Evolutionary conservation across 2,797 vertebrate species (phyloP), one percentile per base, ranked within the genome.

Genomic region (Carduelis carduelis): DNA sequence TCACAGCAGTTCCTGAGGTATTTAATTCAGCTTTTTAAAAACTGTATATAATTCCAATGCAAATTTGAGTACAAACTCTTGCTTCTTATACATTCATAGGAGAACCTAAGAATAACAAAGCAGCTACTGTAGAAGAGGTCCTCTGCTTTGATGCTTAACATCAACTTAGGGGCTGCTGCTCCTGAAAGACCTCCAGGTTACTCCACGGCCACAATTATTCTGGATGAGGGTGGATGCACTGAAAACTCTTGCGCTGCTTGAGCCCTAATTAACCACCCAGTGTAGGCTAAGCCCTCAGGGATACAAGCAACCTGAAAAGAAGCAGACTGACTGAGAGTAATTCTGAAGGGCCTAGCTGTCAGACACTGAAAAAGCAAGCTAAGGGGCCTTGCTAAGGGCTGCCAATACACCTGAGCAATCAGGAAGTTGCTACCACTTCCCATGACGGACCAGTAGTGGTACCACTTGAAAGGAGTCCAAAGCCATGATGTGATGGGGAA

Each of bases 201-300:
- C 13, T 57, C 69, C 44, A 46, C 27, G 69, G 49, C 23, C 56
- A 53, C 34, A 63, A 15, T 22, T 86, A 30, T 35, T n/a, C 21
- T 8, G 20, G 39, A 27, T 0, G 2, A 46, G 19, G 47, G 43
- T 4, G 11, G 55, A 41, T 88, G 34, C 57, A 65, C 1, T 5
- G 47, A 59, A 88, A 94, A 65, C 7, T 57, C 34, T 11, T 9
- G 30, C 20, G 32, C n/a, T 77, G 9, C 41, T 19, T 70, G 56
- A 78, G 81, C 22, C n/a, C 1, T 2, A 74, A 66, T 52, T 74
- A 91, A 78, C 27, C 22, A 66, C n/a, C 14, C 30, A 59, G 30
- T 0, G 0, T 6, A 77, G 1, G 1, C 23, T 35, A 65, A 90
- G 20, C 26, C 32, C 69, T 55, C 1, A 1, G 28, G 28, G 69